Conservation (phyloP, 2,888 invertebrate genomes). For the Drosophila paramelanica region DNA sequence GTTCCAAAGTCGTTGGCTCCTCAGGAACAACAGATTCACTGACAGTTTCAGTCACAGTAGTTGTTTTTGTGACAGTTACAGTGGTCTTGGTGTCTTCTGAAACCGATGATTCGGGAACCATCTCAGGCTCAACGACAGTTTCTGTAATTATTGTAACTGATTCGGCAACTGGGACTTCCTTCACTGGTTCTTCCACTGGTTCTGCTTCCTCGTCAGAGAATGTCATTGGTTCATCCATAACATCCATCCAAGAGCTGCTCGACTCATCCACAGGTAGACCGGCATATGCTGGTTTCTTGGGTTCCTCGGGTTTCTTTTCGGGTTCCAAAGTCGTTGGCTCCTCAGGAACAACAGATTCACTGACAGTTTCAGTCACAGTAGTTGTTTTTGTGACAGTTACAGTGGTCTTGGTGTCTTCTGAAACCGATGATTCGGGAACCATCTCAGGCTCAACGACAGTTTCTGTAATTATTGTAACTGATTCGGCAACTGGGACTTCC, state of each 20-base stretch:
- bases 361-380: slow-evolving; percentile 28
- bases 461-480: neutral
- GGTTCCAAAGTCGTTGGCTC: slow-evolving; percentile 28
- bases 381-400: slow-evolving; percentile 33
- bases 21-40: slow-evolving; percentile 5
- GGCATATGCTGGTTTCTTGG: slow-evolving; percentile 24
- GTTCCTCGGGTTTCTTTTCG: neutral
- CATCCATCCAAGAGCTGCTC: no score
- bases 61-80: slow-evolving; percentile 29
- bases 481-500: neutral
- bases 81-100: slow-evolving; percentile 27
- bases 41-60: slow-evolving; percentile 30
- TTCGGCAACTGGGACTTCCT: slow-evolving; percentile 1
- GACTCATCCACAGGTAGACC: no score
- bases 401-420: slow-evolving; percentile 26
- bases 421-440: neutral
- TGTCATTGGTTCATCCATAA: no score
- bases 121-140: slow-evolving; percentile 7
- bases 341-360: slow-evolving; percentile 2
- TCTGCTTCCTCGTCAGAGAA: no score
- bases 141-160: neutral
- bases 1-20: slow-evolving; percentile 28
- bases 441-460: slow-evolving; percentile 8
- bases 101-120: neutral
- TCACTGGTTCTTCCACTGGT: slow-evolving; percentile 26